Percentiles rank a stretch among this genome's conserved stretches.
Conservation (phyloP, 2,888 invertebrate genomes). For the Pecten maximus region DNA sequence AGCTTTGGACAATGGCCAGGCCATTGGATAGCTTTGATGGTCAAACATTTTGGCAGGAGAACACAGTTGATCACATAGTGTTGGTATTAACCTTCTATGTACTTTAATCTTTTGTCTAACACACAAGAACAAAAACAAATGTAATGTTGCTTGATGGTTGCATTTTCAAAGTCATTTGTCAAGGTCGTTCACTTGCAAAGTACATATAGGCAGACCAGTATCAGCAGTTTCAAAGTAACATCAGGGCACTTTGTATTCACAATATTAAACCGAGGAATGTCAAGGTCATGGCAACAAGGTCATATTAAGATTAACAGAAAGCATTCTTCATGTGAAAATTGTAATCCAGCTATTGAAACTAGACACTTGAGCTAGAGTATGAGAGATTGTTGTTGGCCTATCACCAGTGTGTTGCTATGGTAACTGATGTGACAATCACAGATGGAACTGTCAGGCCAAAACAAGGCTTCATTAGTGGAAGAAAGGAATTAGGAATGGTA, state of each 20-base stretch:
- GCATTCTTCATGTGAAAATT: neutral
- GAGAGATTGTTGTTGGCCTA: neutral
- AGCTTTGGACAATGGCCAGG: neutral
- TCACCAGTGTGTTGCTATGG: neutral
- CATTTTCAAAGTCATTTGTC: conserved; percentile 1
- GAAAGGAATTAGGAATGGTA: neutral
- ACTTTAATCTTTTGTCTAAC: neutral
- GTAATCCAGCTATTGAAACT: neutral
- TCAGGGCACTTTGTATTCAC: neutral
- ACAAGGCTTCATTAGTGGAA: neutral
- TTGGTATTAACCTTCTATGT: neutral
- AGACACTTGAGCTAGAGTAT: neutral
- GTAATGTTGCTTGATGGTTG: neutral
- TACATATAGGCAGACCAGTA: neutral
- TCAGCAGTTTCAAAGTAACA: neutral
- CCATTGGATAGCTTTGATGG: conserved; percentile 15
- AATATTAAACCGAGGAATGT: neutral
- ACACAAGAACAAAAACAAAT: neutral
- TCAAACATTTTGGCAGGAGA: neutral
- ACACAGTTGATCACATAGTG: neutral
- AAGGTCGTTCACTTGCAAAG: neutral
- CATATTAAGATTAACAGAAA: neutral
- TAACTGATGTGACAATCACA: conserved; percentile 14
- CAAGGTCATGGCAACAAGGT: neutral
- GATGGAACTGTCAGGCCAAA: conserved; percentile 11